A percentile compares a stretch with the other conserved stretches of the same genome.
Conservation (phyloP, 2,113 vertebrate species). For the Amphiprion ocellaris region DNA sequence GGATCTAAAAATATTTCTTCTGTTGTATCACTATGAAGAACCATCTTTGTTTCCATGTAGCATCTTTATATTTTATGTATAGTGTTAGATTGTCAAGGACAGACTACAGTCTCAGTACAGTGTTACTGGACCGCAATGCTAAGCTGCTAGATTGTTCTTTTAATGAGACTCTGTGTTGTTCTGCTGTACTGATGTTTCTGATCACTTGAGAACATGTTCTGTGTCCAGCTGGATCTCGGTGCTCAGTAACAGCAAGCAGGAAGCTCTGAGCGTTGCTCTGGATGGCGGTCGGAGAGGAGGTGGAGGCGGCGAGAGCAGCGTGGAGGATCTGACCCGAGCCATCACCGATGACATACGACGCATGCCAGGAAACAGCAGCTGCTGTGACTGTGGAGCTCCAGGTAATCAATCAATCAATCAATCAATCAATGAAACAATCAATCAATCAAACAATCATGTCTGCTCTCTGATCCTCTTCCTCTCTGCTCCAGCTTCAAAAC, state of each 20-base stretch:
- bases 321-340: constrained; percentile 75
- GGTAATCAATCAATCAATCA: constrained; percentile 39
- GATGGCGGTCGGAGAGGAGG: constrained; percentile 46
- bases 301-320: constrained; percentile 56
- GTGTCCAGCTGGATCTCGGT: constrained; percentile 75
- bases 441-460: not conserved
- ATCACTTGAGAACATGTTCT: not conserved
- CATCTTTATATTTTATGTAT: no score
- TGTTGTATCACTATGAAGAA: no score
- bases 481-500: not conserved
- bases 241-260: constrained; percentile 79
- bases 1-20: no score
- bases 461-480: not conserved
- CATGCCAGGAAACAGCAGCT: constrained; percentile 74
- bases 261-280: constrained; percentile 72
- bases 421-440: not conserved
- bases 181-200: no score
- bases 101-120: no score
- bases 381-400: constrained; percentile 76
- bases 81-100: no score
- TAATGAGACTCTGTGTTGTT: no score
- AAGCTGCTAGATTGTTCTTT: no score
- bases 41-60: no score
- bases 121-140: no score
- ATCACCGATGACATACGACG: constrained; percentile 72